Base-by-base conservation (phyloP, 2,888 invertebrate genomes). In the Calameuta idolon region DNA sequence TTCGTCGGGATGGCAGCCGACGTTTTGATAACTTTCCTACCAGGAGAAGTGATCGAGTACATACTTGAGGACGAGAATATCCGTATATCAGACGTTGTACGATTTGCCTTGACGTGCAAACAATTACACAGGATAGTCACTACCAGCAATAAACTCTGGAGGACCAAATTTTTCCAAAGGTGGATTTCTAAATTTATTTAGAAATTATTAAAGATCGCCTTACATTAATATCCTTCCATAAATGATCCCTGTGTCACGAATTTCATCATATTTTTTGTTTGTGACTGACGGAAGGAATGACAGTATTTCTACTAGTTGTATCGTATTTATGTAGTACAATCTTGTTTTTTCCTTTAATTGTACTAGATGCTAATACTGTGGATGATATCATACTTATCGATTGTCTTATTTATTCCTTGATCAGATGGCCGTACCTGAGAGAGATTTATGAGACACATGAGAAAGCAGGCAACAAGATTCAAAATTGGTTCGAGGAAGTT, bases 101-200 rank as follows among this genome's bases (percentile, higher is more conserved):
- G 92, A 85, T 93, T 94, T 83, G 92, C 93, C 33, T 84, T 91
- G 75, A 93, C 94, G 31, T 94, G 94, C 88, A 93, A 92, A 84
- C 92, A 92, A 69, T 93, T 93, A 79, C 88, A 93, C 83, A 90
- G 92, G 79, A 85, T 93, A 76, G 90, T 94, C 2, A 89, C 88
- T 73, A 92, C 92, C 74, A 92, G 91, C 82, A 92, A 92, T 82
- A 90, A 91, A 81, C 87, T 93, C 23, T 93, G 93, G 93, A 92
- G 90, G 81, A 89, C 87, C 0, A 92, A 93, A 84, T 92, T 92
- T 83, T 89, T 91, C 76, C 90, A 92, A 84, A 91, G 90, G 93
- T 93, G 89, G 12, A 33, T 71, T n/a, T 9, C 12, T 55, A 55
- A 5, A 5, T 23, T 15, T 23, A 23, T 55, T 55, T 9, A 23